A percentile compares a stretch with the other conserved stretches of the same genome.
Evolutionary conservation across 2,113 vertebrate genomes (phyloP).

Genomic region (Pan paniscus): DNA sequence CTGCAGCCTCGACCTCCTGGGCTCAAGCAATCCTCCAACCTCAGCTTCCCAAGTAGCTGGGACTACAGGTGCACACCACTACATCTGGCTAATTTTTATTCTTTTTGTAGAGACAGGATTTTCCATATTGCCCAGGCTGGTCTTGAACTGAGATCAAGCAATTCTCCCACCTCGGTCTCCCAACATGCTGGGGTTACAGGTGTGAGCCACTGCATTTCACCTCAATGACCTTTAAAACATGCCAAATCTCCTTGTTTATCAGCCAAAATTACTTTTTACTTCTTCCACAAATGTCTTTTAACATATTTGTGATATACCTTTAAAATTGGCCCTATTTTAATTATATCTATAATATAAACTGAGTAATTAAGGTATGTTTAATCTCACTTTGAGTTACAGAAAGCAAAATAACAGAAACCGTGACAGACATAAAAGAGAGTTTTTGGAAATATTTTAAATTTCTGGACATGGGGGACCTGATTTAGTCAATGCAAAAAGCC

Average conservation of each 20-base stretch:
- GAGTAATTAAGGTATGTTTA: not conserved
- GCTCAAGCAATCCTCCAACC: too few relatives aligned
- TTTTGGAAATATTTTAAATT: not conserved
- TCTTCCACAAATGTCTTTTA: not conserved
- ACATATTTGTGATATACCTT: not conserved
- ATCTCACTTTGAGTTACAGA: not conserved
- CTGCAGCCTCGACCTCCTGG: too few relatives aligned
- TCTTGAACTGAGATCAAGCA: too few relatives aligned
- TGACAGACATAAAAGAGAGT: not conserved
- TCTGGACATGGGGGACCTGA: not conserved
- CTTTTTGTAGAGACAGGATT: too few relatives aligned
- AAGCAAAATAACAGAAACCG: not conserved
- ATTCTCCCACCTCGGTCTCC: too few relatives aligned
- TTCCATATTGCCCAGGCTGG: too few relatives aligned
- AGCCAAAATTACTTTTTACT: not conserved
- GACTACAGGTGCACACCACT: too few relatives aligned
- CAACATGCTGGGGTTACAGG: too few relatives aligned
- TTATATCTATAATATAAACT: not conserved
- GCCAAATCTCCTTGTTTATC: not conserved
- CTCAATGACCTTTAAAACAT: not conserved
- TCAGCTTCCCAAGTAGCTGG: too few relatives aligned
- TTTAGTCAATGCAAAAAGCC: not conserved
- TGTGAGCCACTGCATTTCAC: too few relatives aligned
- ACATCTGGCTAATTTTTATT: too few relatives aligned
- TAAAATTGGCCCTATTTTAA: not conserved